phyloP scores from a whole-genome alignment of 2,888 invertebrate genomes.

The Pterostichus madidus region DNA sequence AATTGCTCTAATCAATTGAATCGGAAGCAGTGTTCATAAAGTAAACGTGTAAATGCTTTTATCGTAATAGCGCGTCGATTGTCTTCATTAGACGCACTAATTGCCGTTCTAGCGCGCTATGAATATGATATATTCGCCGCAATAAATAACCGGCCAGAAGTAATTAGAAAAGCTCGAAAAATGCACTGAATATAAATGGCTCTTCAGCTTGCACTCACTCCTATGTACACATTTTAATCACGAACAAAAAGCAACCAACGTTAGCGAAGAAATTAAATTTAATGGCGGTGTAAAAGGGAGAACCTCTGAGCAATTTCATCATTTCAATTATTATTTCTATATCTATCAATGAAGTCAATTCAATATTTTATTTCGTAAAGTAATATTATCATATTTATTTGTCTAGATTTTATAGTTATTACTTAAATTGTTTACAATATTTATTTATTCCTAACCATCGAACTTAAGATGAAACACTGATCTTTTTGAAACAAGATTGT shows the following conservation, averaged over 20 bases:
- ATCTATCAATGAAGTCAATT: not conserved
- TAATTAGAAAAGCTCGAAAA: conserved; percentile 60
- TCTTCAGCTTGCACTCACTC: conserved; percentile 36
- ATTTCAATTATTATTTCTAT: not conserved
- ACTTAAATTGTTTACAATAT: no score
- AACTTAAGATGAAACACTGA: no score
- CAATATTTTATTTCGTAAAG: no score
- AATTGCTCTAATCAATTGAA: conserved; percentile 44
- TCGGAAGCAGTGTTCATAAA: conserved; percentile 36
- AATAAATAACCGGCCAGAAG: conserved; percentile 43
- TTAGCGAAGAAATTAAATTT: conserved; percentile 54
- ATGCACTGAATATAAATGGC: conserved; percentile 47
- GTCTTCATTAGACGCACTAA: conserved; percentile 61
- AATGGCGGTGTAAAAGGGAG: conserved; percentile 34
- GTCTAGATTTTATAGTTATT: no score
- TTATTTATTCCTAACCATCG: no score
- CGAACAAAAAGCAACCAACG: conserved; percentile 45
- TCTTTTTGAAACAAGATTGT: no score
- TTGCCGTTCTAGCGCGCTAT: conserved; percentile 40
- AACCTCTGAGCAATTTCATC: not conserved
- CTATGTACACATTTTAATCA: conserved; percentile 59
- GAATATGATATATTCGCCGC: conserved; percentile 55
- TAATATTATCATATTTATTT: no score
- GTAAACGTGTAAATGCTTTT: conserved; percentile 45
- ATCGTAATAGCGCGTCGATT: conserved; percentile 62